Base-by-base conservation (phyloP, 2,113 vertebrate genomes). In the Trinectes maculatus region DNA sequence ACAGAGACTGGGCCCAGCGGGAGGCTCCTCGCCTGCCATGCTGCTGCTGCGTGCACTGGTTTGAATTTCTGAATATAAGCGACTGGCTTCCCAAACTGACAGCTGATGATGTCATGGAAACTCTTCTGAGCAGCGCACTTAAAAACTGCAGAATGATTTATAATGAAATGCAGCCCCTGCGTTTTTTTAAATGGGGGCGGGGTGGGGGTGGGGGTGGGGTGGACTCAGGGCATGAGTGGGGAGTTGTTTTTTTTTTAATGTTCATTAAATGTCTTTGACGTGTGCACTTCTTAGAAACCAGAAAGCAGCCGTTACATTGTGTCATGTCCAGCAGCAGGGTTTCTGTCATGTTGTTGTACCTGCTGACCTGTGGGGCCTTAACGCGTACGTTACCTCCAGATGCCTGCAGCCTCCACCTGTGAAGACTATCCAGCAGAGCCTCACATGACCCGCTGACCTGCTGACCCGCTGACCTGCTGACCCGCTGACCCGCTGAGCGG, bases 101-200 rank as follows among this genome's bases (percentile, higher is more conserved):
- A 91, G 85, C 84, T 89, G 84, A 77, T 91, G 90, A 91, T 82
- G 85, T 91, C 85, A 92, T 90, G 90, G 90, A 91, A 92, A 91
- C 61, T 85, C 82, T 83, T 83, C 75, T 83, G 82, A 89, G 80
- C 71, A 22, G 68, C 6, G 10, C 71, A 67, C 86, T 89, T 87
- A 80, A 85, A 88, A 87, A 82, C 66, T 43, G 77, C 51, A 82
- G 82, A 87, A 83, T 80, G 80, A 87, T 85, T 88, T 82, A 82
- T 91, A 89, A 91, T 89, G 84, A 88, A 89, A 74, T 15, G 56
- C 90, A 87, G 88, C 87, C 71, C 47, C 58, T 19, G 25, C 40
- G 31, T 55, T 66, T 51, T 68, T 52, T 16, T 3, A 6, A 28
- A 6, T 5, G 37, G 37, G 37, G 46, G 1, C 8, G 43, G 15